These are phyloP conservation scores for Hyalella azteca DNA, from an alignment of 2,888 invertebrate species.

Conservation along the genomic window DNA sequence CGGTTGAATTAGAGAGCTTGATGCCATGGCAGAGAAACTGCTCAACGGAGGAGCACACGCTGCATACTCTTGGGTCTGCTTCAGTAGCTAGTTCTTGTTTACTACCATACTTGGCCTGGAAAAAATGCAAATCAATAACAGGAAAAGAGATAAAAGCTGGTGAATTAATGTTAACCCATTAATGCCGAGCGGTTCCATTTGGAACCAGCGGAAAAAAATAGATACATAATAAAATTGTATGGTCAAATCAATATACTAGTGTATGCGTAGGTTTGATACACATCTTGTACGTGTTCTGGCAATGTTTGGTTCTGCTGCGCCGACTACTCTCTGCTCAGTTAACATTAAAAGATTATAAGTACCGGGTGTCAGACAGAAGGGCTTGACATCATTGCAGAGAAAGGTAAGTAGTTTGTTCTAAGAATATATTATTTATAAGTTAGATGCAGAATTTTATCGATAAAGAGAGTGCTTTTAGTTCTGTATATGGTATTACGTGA, in stretches of 20 bases:
- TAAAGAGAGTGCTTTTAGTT: no score
- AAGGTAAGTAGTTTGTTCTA: no score
- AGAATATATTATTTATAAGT: no score
- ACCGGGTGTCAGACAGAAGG: no score
- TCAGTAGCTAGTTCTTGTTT: constrained; percentile 56
- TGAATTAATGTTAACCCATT: background rate
- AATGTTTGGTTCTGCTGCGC: no score
- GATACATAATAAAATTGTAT: background rate
- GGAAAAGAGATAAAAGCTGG: no score
- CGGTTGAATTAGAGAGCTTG: constrained; percentile 28
- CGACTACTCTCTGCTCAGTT: no score
- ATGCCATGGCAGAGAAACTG: constrained; percentile 50
- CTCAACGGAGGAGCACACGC: constrained; percentile 47
- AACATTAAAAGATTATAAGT: no score
- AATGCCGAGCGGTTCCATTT: background rate
- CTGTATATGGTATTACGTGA: no score
- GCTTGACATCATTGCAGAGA: no score
- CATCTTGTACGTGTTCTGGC: background rate
- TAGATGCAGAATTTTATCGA: no score
- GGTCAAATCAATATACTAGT: no score
- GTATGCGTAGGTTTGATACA: background rate
- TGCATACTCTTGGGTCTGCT: constrained; percentile 47
- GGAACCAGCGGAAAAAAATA: background rate
- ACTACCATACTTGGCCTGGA: constrained; percentile 51
- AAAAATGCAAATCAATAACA: background rate